Evolutionary conservation across 2,888 invertebrate genomes (phyloP).

Genomic region (Drosophila paranaensis): DNA sequence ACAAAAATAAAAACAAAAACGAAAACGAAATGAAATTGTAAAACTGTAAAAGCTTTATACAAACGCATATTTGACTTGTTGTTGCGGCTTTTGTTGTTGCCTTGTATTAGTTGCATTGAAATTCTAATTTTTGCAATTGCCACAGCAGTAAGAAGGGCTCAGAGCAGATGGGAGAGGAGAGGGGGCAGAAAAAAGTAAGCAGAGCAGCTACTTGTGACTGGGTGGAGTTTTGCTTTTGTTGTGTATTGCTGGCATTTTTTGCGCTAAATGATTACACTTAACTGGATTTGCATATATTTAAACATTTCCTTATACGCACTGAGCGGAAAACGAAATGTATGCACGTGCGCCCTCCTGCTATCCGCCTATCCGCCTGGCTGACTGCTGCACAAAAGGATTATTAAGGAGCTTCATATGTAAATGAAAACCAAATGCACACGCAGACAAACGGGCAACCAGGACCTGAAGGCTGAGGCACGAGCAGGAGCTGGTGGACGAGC

Average conservation of each 20-base stretch:
- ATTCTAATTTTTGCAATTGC: constrained; percentile 72
- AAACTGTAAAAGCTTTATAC: constrained; percentile 43
- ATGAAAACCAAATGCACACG: constrained; percentile 81
- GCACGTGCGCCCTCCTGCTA: constrained; percentile 63
- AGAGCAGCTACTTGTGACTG: constrained; percentile 36
- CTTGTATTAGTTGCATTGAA: constrained; percentile 75
- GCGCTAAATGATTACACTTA: constrained; percentile 80
- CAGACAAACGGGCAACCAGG: constrained; percentile 53
- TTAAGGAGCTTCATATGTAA: constrained; percentile 81
- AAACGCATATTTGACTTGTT: constrained; percentile 38
- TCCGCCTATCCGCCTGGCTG: constrained; percentile 48
- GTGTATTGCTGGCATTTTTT: constrained; percentile 59
- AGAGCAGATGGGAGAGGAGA: no score
- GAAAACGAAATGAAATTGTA: constrained; percentile 16
- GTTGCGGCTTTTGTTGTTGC: constrained; percentile 25
- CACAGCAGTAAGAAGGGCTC: constrained; percentile 8
- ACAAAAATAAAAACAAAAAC: constrained; percentile 21
- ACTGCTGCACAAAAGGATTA: constrained; percentile 78
- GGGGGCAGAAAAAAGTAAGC: constrained; percentile 7
- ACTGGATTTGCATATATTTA: constrained; percentile 81
- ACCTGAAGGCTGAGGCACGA: constrained; percentile 13
- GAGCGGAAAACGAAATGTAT: constrained; percentile 74
- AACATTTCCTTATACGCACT: constrained; percentile 78
- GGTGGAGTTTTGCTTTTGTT: constrained; percentile 40
- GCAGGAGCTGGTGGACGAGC: constrained; percentile 9